These are phyloP conservation scores for Stichodactyla helianthus DNA, from an alignment of 64 coral and sea anemone species.

Conservation along the genomic window DNA sequence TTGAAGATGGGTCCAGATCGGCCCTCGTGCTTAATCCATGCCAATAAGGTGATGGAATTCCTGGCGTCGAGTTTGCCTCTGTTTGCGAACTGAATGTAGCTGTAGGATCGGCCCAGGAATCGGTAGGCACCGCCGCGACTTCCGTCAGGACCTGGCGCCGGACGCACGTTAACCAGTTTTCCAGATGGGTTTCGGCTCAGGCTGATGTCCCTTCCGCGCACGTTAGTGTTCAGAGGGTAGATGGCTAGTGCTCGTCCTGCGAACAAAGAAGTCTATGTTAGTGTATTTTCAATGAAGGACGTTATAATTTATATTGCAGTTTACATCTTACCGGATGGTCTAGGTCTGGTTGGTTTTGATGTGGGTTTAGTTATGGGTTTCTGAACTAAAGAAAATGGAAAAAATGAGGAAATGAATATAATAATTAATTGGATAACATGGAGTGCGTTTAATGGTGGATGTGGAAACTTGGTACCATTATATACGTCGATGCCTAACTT, in stretches of 20 bases:
- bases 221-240: slow-evolving; percentile 49
- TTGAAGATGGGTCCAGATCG: slow-evolving; percentile 20
- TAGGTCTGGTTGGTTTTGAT: neutral
- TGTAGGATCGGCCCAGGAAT: slow-evolving; percentile 51
- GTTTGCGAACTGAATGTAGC: slow-evolving; percentile 74
- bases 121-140: slow-evolving; percentile 36
- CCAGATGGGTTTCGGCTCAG: slow-evolving; percentile 41
- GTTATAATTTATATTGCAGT: too few species aligned
- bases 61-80: slow-evolving; percentile 55
- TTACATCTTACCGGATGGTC: neutral
- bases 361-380: neutral
- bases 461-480: too few species aligned
- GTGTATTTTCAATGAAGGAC: too few species aligned
- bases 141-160: slow-evolving; percentile 38
- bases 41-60: slow-evolving; percentile 51
- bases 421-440: neutral
- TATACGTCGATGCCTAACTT: too few species aligned
- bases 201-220: slow-evolving; percentile 56
- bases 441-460: neutral
- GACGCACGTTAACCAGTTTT: slow-evolving; percentile 24
- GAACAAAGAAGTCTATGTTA: neutral
- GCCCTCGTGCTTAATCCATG: slow-evolving; percentile 67
- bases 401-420: neutral
- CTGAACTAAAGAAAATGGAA: neutral
- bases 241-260: slow-evolving; percentile 46